Percentiles rank a stretch among this genome's conserved stretches.
Evolutionary conservation across 2,888 invertebrate genomes (phyloP).

Genomic region (Leptopilina syphax): DNA sequence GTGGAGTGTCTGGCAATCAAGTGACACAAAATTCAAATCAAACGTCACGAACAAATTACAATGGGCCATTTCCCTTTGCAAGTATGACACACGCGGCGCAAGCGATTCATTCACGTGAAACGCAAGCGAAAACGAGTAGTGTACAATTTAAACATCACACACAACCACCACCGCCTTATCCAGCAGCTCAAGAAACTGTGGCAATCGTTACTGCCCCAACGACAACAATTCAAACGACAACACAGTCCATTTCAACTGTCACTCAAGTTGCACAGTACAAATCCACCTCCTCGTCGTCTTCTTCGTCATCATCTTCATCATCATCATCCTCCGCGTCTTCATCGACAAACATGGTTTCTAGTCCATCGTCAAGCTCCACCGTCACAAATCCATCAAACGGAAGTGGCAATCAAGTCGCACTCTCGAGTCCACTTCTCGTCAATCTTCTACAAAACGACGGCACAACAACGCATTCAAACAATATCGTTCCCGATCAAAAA

Average conservation of each 20-base stretch:
- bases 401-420: conserved; percentile 81
- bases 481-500: conserved; percentile 67
- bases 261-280: conserved; percentile 68
- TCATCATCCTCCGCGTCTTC: conserved; percentile 58
- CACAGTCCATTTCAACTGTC: conserved; percentile 70
- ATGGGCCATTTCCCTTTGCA: conserved; percentile 89
- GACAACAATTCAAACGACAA: conserved; percentile 67
- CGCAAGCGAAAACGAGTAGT: conserved; percentile 67
- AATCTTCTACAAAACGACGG: conserved; percentile 94
- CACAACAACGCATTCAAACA: conserved; percentile 73
- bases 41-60: conserved; percentile 76
- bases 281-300: too few relatives aligned
- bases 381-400: conserved; percentile 63
- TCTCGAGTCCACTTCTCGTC: conserved; percentile 93
- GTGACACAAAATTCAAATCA: conserved; percentile 73
- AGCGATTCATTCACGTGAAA: conserved; percentile 87
- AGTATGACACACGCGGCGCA: conserved; percentile 93
- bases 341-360: conserved; percentile 64
- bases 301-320: conserved; percentile 54
- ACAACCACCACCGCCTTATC: conserved; percentile 77
- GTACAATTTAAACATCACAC: conserved; percentile 71
- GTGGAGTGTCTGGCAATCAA: conserved; percentile 64
- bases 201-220: conserved; percentile 72
- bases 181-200: conserved; percentile 72
- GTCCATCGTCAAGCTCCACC: conserved; percentile 68